Conservation (phyloP, 2,888 invertebrate genomes). For the Notocelia uddmanniana region DNA sequence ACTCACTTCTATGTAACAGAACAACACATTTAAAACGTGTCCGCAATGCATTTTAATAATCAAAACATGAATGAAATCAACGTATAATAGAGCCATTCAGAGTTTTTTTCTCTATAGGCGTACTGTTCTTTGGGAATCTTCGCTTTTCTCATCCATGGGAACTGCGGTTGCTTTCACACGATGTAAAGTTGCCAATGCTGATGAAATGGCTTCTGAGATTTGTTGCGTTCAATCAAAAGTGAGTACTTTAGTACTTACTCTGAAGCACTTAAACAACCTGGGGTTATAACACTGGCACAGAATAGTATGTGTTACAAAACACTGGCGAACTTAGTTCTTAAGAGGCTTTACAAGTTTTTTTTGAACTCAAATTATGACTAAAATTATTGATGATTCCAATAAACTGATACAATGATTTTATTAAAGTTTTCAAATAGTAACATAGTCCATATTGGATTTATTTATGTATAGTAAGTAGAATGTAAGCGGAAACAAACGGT, state of each 20-base stretch:
- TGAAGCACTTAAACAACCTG: background rate
- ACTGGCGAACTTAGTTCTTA: no score
- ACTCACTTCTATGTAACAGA: background rate
- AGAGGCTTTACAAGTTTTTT: no score
- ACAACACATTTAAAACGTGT: background rate
- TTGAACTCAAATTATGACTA: no score
- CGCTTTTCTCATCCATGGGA: constrained; percentile 55
- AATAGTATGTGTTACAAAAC: no score
- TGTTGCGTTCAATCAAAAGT: constrained; percentile 12
- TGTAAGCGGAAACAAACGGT: no score
- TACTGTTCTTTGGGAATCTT: constrained; percentile 68
- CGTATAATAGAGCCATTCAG: constrained; percentile 41
- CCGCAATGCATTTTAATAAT: constrained; percentile 22
- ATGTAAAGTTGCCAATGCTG: constrained; percentile 47
- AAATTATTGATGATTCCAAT: no score
- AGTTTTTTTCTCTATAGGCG: constrained; percentile 24
- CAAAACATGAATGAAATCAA: constrained; percentile 43
- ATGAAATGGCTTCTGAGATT: constrained; percentile 32
- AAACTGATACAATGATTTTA: no score
- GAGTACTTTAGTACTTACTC: background rate
- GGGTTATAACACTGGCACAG: background rate
- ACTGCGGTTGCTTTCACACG: constrained; percentile 78
- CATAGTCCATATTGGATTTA: no score
- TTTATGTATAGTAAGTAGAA: no score
- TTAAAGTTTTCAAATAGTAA: no score